Evolutionary conservation across 1,140 invertebrate genomes (phyloP), one percentile per base, ranked within the genome.

Genomic region (Phortica variegata): DNA sequence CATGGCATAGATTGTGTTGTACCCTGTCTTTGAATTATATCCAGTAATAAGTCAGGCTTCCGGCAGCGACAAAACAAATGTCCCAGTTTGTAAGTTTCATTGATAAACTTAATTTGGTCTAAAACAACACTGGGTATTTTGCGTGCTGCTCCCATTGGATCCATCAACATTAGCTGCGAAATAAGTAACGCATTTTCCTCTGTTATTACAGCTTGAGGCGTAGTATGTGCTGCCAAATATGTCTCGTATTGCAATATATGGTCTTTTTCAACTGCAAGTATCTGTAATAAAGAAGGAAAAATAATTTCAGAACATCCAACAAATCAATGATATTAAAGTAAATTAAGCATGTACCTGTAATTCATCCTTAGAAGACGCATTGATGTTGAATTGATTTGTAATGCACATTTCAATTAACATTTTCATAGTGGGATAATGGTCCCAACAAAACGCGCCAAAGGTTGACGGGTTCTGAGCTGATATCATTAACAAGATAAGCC

Each of bases 401-500:
- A 98, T 97, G 61, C 93, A 95, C 88, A 95, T 95, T 81, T 98
- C 94, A 83, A 97, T 97, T 33, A 98, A 80, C 49, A 86, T 87
- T 58, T 90, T 83, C 40, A 98, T 80, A 38, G 90, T 97, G n/a
- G 94, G 92, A 79, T 96, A 97, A 52, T 87, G 87, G 60, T 89
- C 85, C 87, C 93, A 97, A 18, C 87, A 91, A 38, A 87, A 78
- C 51, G 84, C 83, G 2, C 95, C 95, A 78, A 97, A 93, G 12
- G 84, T 85, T 0, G 81, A 78, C 1, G 95, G 93, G 84, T 97
- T 97, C 74, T 96, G 93, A 7, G 93, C 93, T 23, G 89, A 86
- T 38, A 97, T 78, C 71, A 97, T 89, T 5, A 95, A 79, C 44
- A 98, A 78, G 65, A 97, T 88, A 21, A 88, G 81, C 95, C 95